A percentile compares a stretch with the other conserved stretches of the same genome.
These are phyloP conservation scores for Erithacus rubecula DNA, from an alignment of 2,797 vertebrate genomes.

Conservation along the genomic window DNA sequence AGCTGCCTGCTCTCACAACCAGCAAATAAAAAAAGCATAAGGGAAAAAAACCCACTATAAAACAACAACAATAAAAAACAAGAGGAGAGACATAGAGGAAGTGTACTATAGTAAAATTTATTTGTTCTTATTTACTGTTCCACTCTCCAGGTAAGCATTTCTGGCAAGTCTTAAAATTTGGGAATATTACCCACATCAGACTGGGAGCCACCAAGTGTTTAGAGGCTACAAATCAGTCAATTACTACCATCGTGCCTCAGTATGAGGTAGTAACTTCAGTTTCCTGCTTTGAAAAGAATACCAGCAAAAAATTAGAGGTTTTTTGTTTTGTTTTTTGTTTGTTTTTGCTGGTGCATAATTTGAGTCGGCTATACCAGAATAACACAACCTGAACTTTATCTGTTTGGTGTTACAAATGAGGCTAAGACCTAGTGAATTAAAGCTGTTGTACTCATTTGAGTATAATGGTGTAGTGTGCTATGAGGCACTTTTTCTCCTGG, in stretches of 20 bases:
- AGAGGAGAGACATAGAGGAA: not conserved
- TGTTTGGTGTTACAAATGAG: not conserved
- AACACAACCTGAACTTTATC: not conserved
- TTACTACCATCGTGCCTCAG: not conserved
- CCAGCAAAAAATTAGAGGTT: not conserved
- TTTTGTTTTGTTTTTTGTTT: not conserved
- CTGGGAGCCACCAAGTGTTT: not conserved
- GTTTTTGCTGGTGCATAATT: not conserved
- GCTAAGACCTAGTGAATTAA: not conserved
- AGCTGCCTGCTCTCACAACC: not conserved
- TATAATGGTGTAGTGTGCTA: not conserved
- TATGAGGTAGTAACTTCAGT: constrained; percentile 50
- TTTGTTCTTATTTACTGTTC: not conserved
- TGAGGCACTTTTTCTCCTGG: not conserved
- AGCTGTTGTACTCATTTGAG: not conserved
- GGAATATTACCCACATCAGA: not conserved
- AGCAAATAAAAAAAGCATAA: not conserved
- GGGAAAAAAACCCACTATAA: fast-evolving
- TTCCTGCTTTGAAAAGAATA: constrained; percentile 15
- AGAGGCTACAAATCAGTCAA: not conserved
- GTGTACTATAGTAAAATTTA: constrained; percentile 13
- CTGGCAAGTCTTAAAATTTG: not conserved
- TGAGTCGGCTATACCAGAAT: not conserved
- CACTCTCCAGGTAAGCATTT: not conserved
- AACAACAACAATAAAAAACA: not conserved